phyloP scores from a whole-genome alignment of 2,113 vertebrate genomes.

The Ivindomyrus marchei region DNA sequence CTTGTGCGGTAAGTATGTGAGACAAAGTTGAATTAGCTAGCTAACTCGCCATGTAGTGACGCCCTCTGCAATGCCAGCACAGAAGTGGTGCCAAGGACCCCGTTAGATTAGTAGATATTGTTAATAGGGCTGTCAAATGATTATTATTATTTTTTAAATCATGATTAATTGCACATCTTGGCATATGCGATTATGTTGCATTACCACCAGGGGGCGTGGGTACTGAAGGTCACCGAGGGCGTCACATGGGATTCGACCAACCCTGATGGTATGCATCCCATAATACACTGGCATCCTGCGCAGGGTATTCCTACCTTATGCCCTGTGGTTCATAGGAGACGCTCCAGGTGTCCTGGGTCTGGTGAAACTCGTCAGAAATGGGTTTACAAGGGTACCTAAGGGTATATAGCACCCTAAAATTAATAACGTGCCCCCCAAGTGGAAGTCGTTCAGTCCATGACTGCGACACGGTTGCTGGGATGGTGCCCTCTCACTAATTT shows the following conservation, averaged over 20 bases:
- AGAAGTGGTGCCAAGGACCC: background rate
- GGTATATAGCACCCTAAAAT: background rate
- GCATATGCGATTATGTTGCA: background rate
- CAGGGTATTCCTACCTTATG: background rate
- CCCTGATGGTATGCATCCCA: background rate
- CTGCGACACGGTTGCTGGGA: background rate
- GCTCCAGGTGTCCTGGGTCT: background rate
- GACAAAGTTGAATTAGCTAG: background rate
- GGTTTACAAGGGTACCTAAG: background rate
- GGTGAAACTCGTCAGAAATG: background rate
- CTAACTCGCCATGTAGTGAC: background rate
- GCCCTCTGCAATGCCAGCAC: background rate
- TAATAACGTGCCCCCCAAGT: background rate
- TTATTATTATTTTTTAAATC: background rate
- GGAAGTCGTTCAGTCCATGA: background rate
- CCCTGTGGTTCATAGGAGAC: background rate
- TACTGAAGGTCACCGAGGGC: background rate
- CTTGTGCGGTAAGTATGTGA: background rate
- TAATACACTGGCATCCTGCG: background rate
- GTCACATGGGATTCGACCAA: background rate
- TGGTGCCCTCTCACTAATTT: background rate
- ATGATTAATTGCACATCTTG: background rate
- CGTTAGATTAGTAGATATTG: background rate
- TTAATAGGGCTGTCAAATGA: background rate
- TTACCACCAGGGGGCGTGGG: background rate